Conservation (phyloP, 2,113 vertebrate species). For the Dermatemys mawii region DNA sequence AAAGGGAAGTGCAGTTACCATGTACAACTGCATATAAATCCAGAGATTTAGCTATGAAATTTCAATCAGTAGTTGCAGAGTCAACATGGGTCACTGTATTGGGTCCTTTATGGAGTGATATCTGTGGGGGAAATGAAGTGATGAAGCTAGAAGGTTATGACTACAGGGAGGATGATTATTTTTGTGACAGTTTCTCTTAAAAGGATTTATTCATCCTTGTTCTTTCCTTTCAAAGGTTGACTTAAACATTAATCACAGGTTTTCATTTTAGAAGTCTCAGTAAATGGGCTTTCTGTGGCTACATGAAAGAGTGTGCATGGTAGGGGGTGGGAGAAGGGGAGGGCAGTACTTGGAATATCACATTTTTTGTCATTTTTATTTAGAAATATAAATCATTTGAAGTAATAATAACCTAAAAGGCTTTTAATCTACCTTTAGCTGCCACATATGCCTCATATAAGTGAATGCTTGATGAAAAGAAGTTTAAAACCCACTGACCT, state of each 20-base stretch:
- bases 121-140: neutral
- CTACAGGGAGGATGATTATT: neutral
- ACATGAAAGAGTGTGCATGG: fast-evolving
- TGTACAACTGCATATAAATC: fast-evolving
- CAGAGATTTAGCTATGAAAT: neutral
- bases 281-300: neutral
- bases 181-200: neutral
- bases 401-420: neutral
- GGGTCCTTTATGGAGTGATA: fast-evolving
- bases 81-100: fast-evolving
- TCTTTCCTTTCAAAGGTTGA: neutral
- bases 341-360: fast-evolving
- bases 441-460: conserved; percentile 98
- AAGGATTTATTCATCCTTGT: no score
- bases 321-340: neutral
- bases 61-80: neutral
- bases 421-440: conserved; percentile 77
- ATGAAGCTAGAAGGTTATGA: neutral
- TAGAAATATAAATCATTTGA: fast-evolving
- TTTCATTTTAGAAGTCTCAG: fast-evolving
- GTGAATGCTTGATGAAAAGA: conserved; percentile 98
- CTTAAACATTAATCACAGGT: fast-evolving
- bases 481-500: conserved; percentile 94
- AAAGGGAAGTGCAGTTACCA: neutral
- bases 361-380: neutral